Evolutionary conservation across 2,113 vertebrate species (phyloP), one percentile per base, ranked within the genome.

Genomic region (Gymnobelideus leadbeateri): DNA sequence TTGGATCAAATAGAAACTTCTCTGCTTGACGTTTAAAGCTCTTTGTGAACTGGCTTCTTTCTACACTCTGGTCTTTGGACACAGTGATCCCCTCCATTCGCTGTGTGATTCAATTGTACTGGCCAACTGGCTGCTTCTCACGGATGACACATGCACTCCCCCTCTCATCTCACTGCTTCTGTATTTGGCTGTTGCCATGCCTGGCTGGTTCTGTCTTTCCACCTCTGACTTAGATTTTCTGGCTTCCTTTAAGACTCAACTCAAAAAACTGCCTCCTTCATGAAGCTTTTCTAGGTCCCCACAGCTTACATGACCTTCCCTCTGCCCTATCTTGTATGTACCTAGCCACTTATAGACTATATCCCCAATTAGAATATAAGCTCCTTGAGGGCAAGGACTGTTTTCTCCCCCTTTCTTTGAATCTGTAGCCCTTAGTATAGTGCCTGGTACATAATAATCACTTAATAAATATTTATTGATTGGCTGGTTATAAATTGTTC

Each of bases 401-500:
- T 21, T 84, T 77, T 43, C 14, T n/a, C 19, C 37, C 19, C n/a
- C 16, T 43, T 84, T 84, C 7, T 84, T 84, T 43, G 68, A 84
- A 23, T 43, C n/a, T 7, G n/a, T n/a, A 84, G 68, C 6, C 43
- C 68, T 84, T 23, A 84, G 68, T 7, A 23, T 43, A 84, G 6
- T 23, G n/a, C n/a, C 68, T 8, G 19, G 37, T 37, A 21, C 19
- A 84, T 84, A 43, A 43, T 84, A 84, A 84, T 84, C 16, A 43
- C 5, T 21, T 84, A 89, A 95, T 52, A 31, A 96, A 89, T 95
- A 21, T 26, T 68, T 92, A 46, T 77, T 55, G 53, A 93, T 92
- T 92, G 95, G 96, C 93, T 95, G 51, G n/a, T 90, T 96, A 25
- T 92, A 91, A 51, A 89, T 96, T 94, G 61, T 21, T 84, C 12